phyloP scores from a whole-genome alignment of 1,140 invertebrate species.

The Vanessa tameamea region DNA sequence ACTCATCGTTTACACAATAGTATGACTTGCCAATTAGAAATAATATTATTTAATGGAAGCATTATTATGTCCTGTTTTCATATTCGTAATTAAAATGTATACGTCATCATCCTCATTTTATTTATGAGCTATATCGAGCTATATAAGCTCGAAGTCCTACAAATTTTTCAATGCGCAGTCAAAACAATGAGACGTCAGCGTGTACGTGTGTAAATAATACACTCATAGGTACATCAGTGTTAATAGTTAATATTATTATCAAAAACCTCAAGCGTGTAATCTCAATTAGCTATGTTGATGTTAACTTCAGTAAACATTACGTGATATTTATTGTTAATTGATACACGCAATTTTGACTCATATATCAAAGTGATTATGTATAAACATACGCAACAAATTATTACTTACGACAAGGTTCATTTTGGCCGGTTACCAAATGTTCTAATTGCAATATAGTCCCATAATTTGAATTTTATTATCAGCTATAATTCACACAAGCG shows the following conservation, averaged over 20 bases:
- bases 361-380: constrained; percentile 6
- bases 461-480: constrained; percentile 32
- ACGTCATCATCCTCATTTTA: too few relatives aligned
- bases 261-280: neutral
- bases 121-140: too few relatives aligned
- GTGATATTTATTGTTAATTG: neutral
- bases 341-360: constrained; percentile 3
- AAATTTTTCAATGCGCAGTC: too few relatives aligned
- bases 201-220: neutral
- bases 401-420: constrained; percentile 18
- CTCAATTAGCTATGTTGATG: constrained; percentile 1
- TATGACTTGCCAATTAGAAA: too few relatives aligned
- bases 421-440: constrained; percentile 21
- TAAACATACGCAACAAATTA: constrained; percentile 6
- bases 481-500: constrained; percentile 17
- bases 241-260: neutral
- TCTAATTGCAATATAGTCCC: constrained; percentile 25
- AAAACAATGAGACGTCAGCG: neutral
- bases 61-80: too few relatives aligned
- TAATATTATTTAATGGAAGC: too few relatives aligned
- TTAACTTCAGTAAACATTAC: neutral
- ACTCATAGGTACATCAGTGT: neutral
- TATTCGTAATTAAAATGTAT: too few relatives aligned
- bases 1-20: too few relatives aligned
- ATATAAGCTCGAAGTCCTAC: too few relatives aligned